phyloP scores from a whole-genome alignment of 2,888 invertebrate genomes.

The Drosophila paranaensis region DNA sequence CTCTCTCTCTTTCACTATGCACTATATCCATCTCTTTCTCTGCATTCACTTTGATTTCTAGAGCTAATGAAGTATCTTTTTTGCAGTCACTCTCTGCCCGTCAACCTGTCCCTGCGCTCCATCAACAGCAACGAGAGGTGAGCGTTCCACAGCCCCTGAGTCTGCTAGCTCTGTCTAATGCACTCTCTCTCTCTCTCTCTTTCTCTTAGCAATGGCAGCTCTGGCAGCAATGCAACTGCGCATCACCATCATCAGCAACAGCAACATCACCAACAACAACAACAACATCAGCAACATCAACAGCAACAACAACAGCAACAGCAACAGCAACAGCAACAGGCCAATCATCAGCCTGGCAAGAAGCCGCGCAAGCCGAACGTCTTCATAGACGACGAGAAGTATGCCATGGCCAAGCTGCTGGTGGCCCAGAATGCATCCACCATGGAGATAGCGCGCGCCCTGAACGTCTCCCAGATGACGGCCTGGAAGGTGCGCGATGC shows the following conservation, averaged over 20 bases:
- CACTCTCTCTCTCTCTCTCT: constrained; percentile 5
- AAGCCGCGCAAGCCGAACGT: constrained; percentile 84
- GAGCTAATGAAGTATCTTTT: background rate
- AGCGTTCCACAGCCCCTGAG: constrained; percentile 27
- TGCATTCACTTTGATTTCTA: background rate
- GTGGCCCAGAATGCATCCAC: constrained; percentile 84
- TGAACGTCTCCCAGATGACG: constrained; percentile 84
- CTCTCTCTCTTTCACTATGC: too few relatives aligned
- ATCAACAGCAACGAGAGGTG: constrained; percentile 78
- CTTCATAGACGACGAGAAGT: constrained; percentile 84
- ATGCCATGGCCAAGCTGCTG: constrained; percentile 83
- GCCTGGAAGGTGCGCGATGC: constrained; percentile 85
- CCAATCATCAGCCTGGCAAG: constrained; percentile 61
- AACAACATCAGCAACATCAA: constrained; percentile 44
- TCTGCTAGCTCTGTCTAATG: background rate
- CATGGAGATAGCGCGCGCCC: constrained; percentile 84
- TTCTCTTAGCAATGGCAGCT: constrained; percentile 63
- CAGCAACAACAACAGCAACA: constrained; percentile 27
- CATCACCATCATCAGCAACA: constrained; percentile 42
- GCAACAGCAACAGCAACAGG: constrained; percentile 22
- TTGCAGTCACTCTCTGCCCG: constrained; percentile 79
- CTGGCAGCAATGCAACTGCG: constrained; percentile 55
- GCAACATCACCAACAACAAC: constrained; percentile 32
- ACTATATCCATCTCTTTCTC: background rate
- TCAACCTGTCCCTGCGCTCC: constrained; percentile 82